A percentile compares a stretch with the other conserved stretches of the same genome.
These are phyloP conservation scores for Nibea albiflora DNA, from an alignment of 2,113 vertebrate genomes.

Conservation along the genomic window DNA sequence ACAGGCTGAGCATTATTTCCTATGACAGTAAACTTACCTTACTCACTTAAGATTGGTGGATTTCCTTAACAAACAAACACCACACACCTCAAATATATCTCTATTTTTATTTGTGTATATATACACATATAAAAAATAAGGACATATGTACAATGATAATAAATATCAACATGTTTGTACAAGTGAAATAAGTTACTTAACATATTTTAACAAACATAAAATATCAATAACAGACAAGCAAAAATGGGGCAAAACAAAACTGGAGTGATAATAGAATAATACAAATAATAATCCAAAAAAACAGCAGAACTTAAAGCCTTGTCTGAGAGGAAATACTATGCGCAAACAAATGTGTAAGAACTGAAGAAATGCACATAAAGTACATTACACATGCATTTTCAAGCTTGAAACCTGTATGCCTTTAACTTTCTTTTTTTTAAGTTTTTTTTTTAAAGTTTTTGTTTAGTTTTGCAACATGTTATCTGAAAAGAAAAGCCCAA, in stretches of 20 bases:
- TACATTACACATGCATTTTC: slow-evolving; percentile 71
- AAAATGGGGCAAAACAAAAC: slow-evolving; percentile 66
- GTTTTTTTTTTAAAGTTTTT: neutral
- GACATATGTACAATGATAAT: slow-evolving; percentile 89
- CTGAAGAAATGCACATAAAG: slow-evolving; percentile 55
- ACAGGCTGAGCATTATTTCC: neutral
- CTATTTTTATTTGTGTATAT: slow-evolving; percentile 88
- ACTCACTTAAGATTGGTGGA: neutral
- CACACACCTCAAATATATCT: slow-evolving; percentile 70
- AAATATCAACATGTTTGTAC: slow-evolving; percentile 89
- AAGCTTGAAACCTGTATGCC: slow-evolving; percentile 52
- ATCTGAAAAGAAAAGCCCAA: slow-evolving; percentile 45
- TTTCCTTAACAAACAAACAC: slow-evolving; percentile 16
- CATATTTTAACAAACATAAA: slow-evolving; percentile 78
- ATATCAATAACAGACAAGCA: slow-evolving; percentile 63
- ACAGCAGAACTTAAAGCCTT: slow-evolving; percentile 74
- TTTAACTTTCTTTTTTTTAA: slow-evolving; percentile 21
- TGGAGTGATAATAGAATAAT: slow-evolving; percentile 58
- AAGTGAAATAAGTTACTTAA: slow-evolving; percentile 89
- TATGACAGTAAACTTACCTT: neutral
- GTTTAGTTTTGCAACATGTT: slow-evolving; percentile 44
- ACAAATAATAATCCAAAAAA: slow-evolving; percentile 59
- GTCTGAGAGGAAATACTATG: slow-evolving; percentile 49
- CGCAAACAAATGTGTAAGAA: slow-evolving; percentile 52
- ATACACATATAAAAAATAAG: slow-evolving; percentile 90